Percentiles rank a stretch among this genome's conserved stretches.
Conservation (phyloP, 1,140 invertebrate species). For the Octopus bimaculoides region DNA sequence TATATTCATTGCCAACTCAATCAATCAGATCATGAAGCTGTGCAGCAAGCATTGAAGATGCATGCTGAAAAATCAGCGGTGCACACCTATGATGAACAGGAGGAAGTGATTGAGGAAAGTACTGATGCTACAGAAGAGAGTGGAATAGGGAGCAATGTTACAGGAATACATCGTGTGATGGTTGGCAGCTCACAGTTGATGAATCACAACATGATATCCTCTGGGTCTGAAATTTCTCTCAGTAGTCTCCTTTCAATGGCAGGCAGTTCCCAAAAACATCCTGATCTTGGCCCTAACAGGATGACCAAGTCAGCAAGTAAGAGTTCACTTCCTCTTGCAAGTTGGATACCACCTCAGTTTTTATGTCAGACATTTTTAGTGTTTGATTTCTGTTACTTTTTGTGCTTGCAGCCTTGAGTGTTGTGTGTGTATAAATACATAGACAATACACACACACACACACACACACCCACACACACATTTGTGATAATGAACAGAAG, state of each 20-base stretch:
- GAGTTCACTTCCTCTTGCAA: background rate
- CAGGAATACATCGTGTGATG: background rate
- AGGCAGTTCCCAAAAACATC: slow-evolving; percentile 1
- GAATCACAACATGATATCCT: background rate
- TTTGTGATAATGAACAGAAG: too few species aligned
- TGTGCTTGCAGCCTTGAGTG: too few species aligned
- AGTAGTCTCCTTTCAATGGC: background rate
- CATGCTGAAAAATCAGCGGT: background rate
- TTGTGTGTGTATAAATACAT: too few species aligned
- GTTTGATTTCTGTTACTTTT: too few species aligned
- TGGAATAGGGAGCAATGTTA: background rate
- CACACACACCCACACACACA: too few species aligned
- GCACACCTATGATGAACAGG: background rate
- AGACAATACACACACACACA: too few species aligned
- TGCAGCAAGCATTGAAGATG: background rate
- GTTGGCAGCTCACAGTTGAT: background rate
- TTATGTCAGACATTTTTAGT: too few species aligned
- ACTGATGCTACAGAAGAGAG: background rate
- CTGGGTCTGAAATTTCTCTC: slow-evolving; percentile 1
- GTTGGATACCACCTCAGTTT: too few species aligned
- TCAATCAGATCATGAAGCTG: slow-evolving; percentile 7
- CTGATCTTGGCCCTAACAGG: slow-evolving; percentile 5
- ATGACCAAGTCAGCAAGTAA: slow-evolving; percentile 7
- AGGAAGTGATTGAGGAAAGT: background rate
- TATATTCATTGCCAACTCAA: too few species aligned